Conservation (phyloP, 2,113 vertebrate species). For the Pseudorhombus dupliciocellatus region DNA sequence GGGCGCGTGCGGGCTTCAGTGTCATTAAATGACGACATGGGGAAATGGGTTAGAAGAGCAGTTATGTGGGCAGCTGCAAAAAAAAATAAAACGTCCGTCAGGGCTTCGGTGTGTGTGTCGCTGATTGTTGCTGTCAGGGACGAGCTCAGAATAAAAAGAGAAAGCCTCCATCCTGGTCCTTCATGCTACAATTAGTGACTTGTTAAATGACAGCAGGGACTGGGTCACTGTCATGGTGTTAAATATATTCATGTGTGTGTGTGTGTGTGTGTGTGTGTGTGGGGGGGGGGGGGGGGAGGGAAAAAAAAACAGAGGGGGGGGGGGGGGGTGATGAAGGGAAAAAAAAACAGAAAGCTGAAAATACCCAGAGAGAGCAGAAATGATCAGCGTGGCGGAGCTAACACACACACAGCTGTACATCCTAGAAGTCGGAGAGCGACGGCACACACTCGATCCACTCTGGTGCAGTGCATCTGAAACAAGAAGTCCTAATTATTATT, state of each 20-base stretch:
- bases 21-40: conserved; percentile 71
- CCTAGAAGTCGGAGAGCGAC: conserved; percentile 60
- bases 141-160: conserved; percentile 53
- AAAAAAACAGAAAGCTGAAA: conserved; percentile 26
- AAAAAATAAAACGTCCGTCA: conserved; percentile 15
- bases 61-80: conserved; percentile 43
- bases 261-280: neutral
- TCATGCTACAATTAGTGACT: conserved; percentile 60
- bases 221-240: conserved; percentile 57
- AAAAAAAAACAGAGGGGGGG: conserved; percentile 26
- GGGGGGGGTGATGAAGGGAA: too few species aligned
- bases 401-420: conserved; percentile 70
- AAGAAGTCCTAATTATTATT: conserved; percentile 80
- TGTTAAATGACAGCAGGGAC: conserved; percentile 55
- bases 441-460: conserved; percentile 59
- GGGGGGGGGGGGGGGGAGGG: neutral
- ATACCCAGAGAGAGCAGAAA: conserved; percentile 46
- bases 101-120: conserved; percentile 40
- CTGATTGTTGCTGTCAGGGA: conserved; percentile 52
- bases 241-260: conserved; percentile 20
- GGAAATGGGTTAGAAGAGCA: conserved; percentile 71
- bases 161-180: conserved; percentile 45
- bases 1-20: conserved; percentile 61
- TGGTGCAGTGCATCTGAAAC: conserved; percentile 69
- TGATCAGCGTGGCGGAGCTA: conserved; percentile 1